phyloP scores from a whole-genome alignment of 1,140 invertebrate species.

The Drosophila setifemur region DNA sequence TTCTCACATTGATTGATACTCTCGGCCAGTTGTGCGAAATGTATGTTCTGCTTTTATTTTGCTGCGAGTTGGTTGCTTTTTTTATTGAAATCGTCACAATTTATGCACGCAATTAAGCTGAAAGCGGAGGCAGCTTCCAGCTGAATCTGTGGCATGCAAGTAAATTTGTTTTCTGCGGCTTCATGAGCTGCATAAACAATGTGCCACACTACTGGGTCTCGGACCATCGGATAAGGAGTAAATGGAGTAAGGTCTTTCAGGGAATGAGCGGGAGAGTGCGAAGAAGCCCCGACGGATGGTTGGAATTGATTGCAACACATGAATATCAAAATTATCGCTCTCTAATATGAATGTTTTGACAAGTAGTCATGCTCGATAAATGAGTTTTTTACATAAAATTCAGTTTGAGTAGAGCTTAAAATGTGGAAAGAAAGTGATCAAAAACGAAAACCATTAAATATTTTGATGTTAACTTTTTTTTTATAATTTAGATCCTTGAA shows the following conservation, averaged over 20 bases:
- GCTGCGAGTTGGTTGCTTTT: neutral
- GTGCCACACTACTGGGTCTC: neutral
- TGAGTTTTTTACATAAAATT: constrained; percentile 27
- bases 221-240: neutral
- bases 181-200: constrained; percentile 71
- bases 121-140: constrained; percentile 31
- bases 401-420: neutral
- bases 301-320: constrained; percentile 25
- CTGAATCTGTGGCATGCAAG: constrained; percentile 72
- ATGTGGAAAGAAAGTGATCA: neutral
- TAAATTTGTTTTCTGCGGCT: constrained; percentile 68
- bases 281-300: neutral
- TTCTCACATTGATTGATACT: constrained; percentile 75
- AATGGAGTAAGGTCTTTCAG: neutral
- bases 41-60: constrained; percentile 28
- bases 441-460: too few species aligned
- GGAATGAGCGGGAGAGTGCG: neutral
- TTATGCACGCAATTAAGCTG: constrained; percentile 78
- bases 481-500: too few species aligned
- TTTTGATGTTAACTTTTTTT: too few species aligned
- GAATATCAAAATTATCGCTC: constrained; percentile 75
- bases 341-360: constrained; percentile 32
- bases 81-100: constrained; percentile 77
- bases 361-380: neutral
- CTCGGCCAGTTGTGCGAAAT: constrained; percentile 62